These are phyloP conservation scores for Callionymus lyra DNA, from an alignment of 2,113 vertebrate genomes.

Conservation along the genomic window DNA sequence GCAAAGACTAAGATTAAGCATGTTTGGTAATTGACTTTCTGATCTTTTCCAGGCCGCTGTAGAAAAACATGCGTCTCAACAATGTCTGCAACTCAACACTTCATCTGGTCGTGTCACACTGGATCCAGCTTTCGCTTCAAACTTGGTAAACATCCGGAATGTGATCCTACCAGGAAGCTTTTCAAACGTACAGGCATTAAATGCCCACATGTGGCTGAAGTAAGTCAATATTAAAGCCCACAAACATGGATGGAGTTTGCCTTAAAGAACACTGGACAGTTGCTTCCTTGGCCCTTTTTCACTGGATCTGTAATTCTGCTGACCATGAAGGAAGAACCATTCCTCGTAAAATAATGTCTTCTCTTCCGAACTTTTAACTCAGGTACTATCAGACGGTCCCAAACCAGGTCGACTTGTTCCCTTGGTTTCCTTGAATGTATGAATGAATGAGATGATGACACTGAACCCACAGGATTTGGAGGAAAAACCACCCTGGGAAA, in stretches of 20 bases:
- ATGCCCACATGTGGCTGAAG: too few relatives aligned
- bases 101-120: conserved; percentile 11
- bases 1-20: too few relatives aligned
- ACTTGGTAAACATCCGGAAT: conserved; percentile 7
- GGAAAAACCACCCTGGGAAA: conserved; percentile 10
- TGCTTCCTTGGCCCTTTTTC: neutral
- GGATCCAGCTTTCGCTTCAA: conserved; percentile 7
- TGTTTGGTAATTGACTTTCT: too few relatives aligned
- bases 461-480: conserved; percentile 20
- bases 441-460: conserved; percentile 40
- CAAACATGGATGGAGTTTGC: conserved; percentile 1
- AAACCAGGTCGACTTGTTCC: conserved; percentile 45
- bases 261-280: conserved; percentile 37
- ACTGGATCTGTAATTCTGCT: conserved; percentile 8
- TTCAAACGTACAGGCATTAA: too few relatives aligned
- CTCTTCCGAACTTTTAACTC: conserved; percentile 54
- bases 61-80: too few relatives aligned
- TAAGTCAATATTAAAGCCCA: too few relatives aligned
- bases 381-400: conserved; percentile 48
- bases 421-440: conserved; percentile 60
- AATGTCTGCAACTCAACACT: conserved; percentile 26
- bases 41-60: too few relatives aligned
- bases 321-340: conserved; percentile 8
- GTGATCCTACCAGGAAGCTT: conserved; percentile 21
- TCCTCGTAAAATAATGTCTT: conserved; percentile 16